These are phyloP conservation scores for Rhinolophus sinicus DNA, from an alignment of 2,113 vertebrate species.

Conservation along the genomic window DNA sequence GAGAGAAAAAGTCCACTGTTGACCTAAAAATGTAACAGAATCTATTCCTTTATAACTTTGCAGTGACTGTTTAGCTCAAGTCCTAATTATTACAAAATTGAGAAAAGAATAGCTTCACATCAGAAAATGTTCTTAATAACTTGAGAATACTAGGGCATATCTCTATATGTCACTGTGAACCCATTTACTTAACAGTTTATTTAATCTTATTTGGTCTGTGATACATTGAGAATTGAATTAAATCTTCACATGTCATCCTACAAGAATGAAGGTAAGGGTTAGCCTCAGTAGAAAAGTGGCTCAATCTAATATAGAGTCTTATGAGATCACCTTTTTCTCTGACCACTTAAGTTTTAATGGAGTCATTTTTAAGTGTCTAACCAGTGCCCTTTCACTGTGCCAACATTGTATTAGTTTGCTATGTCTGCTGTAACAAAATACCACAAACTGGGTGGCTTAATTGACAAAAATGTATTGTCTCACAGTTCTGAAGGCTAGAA, in stretches of 20 bases:
- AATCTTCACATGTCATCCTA: not conserved
- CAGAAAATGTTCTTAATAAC: constrained; percentile 33
- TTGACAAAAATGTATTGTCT: not conserved
- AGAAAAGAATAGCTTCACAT: not conserved
- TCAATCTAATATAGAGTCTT: not conserved
- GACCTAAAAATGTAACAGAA: constrained; percentile 60
- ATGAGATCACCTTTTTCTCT: not conserved
- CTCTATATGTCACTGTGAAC: not conserved
- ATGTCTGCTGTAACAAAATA: not conserved
- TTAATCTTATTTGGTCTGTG: not conserved
- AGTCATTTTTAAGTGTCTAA: not conserved
- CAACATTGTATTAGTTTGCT: not conserved
- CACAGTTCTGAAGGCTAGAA: not conserved
- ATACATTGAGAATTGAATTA: constrained; percentile 4
- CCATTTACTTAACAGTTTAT: not conserved
- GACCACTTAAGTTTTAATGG: not conserved
- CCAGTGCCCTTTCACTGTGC: not conserved
- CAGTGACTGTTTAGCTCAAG: constrained; percentile 49
- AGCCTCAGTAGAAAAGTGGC: not conserved
- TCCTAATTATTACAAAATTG: constrained; percentile 48
- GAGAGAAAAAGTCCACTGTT: constrained; percentile 56
- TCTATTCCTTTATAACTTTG: constrained; percentile 59
- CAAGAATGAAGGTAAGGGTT: not conserved
- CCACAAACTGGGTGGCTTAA: not conserved
- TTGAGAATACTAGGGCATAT: not conserved